These are phyloP conservation scores for Argyresthia goedartella DNA, from an alignment of 2,888 invertebrate species.

Conservation along the genomic window DNA sequence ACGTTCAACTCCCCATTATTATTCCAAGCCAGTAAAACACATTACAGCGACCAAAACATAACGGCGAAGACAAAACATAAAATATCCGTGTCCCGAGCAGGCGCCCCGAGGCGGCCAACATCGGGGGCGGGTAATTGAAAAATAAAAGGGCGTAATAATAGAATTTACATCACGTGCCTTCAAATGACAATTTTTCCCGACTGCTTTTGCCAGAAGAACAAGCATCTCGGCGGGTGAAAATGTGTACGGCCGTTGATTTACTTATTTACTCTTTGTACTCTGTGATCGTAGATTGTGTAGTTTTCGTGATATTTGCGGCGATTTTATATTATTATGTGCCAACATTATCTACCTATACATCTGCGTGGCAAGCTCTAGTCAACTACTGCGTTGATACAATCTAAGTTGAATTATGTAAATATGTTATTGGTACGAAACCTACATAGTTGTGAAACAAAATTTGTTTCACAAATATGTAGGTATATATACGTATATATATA, in stretches of 20 bases:
- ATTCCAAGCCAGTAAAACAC: slow-evolving; percentile 2
- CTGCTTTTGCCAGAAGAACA: slow-evolving; percentile 58
- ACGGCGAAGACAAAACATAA: slow-evolving; percentile 17
- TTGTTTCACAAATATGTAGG: too few relatives aligned
- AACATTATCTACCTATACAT: too few relatives aligned
- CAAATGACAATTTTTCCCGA: slow-evolving; percentile 62
- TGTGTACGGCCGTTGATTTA: slow-evolving; percentile 14
- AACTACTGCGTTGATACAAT: too few relatives aligned
- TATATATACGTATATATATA: too few relatives aligned
- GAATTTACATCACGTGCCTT: slow-evolving; percentile 67
- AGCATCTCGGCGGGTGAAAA: slow-evolving; percentile 17
- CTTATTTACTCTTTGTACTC: too few relatives aligned
- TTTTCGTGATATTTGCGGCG: too few relatives aligned
- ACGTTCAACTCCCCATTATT: neutral
- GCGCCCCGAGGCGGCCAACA: slow-evolving; percentile 50
- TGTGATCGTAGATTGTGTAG: too few relatives aligned
- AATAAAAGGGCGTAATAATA: slow-evolving; percentile 70
- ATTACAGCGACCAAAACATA: slow-evolving; percentile 4
- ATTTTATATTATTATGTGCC: too few relatives aligned
- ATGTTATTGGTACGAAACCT: too few relatives aligned
- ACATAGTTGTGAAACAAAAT: too few relatives aligned
- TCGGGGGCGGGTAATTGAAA: slow-evolving; percentile 64
- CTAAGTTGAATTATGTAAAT: too few relatives aligned
- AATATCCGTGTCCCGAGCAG: slow-evolving; percentile 20
- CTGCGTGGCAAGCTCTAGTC: too few relatives aligned